Evolutionary conservation across 2,888 invertebrate species (phyloP), one percentile per base, ranked within the genome.

Genomic region (Amiota minor): DNA sequence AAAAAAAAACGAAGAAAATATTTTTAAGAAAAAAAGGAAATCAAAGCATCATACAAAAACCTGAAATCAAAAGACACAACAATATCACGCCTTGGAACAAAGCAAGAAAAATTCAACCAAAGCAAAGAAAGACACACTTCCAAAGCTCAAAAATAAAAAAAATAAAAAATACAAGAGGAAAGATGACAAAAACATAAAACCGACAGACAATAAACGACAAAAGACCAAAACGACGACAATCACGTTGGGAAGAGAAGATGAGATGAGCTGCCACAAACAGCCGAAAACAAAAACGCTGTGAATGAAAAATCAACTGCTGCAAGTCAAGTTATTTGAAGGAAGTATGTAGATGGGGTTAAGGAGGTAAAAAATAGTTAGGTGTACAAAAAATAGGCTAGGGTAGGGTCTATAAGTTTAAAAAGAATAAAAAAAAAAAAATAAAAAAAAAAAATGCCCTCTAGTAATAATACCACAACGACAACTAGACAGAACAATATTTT

Each of bases 291-390:
- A 35, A 35, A 6, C 59, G 73, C 76, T 76, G 76, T 79, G 78
- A 82, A 82, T 84, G 82, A 84, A 85, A 35, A 85, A 84, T 79
- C 83, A 83, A 85, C 81, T 79, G 83, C 83, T 83, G 78, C 78
- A 76, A 77, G 83, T 75, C 72, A 76, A 46, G 35, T 35, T 35
- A 35, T 8, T 35, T 35, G 35, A 77, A 72, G 65, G 12, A 14
- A 61, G 46, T 62, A 23, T 9, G 64, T 61, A 16, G 20, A 70
- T 61, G 46, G 20, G 49, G 16, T 47, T n/a, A 16, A 9, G 49
- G 16, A 65, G 65, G n/a, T 56, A 23, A 70, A 56, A 56, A 62
- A 71, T n/a, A n/a, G 46, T 47, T 18, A 10, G 23, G 45, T 23
- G 50, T 35, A 61, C 45, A 72, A 50, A 67, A 78, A 79, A 76